Evolutionary conservation across 2,888 invertebrate genomes (phyloP), one percentile per base, ranked within the genome.

Genomic region (Nowickia ferox): DNA sequence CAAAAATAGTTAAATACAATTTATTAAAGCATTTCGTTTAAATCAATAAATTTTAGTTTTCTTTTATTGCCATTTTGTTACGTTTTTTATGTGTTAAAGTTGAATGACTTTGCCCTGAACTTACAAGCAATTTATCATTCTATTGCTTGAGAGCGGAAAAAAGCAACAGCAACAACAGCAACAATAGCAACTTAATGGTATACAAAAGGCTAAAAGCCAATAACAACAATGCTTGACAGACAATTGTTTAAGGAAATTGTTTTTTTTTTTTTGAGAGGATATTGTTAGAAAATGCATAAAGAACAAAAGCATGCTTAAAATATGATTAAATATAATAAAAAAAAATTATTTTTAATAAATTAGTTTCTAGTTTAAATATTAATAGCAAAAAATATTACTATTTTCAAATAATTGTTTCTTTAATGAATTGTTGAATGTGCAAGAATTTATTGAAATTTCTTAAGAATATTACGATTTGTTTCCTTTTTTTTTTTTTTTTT

Each of bases 71-170:
- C 9, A 42, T 71, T 59, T 22, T 30, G 0, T 65, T 74, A 17
- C 51, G 30, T 69, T 59, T 51, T 85, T 82, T 85, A 15, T 86
- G 76, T 86, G 86, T 68, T 86, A 86, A 86, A 86, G 86, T 86
- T 86, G 86, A 86, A 86, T 86, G 86, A 86, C 86, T 72, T 78
- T 80, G 68, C 75, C 74, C 71, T 86, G 86, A 84, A 86, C 84
- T 79, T 83, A 79, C 46, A 42, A 79, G 48, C 79, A 84, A 84
- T 82, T 75, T 71, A 75, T 86, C 83, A 86, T 82, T 63, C 69
- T 83, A 82, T 68, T 78, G 68, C 59, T 82, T 44, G 9, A 42
- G 59, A 46, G 19, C 22, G n/a, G 22, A 44, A 48, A 22, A 75
- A 57, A 83, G 59, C 11, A 38, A 68, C 55, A 69, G 55, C 59